phyloP scores from a whole-genome alignment of 1,140 invertebrate species.

The Trichonephila clavata region DNA sequence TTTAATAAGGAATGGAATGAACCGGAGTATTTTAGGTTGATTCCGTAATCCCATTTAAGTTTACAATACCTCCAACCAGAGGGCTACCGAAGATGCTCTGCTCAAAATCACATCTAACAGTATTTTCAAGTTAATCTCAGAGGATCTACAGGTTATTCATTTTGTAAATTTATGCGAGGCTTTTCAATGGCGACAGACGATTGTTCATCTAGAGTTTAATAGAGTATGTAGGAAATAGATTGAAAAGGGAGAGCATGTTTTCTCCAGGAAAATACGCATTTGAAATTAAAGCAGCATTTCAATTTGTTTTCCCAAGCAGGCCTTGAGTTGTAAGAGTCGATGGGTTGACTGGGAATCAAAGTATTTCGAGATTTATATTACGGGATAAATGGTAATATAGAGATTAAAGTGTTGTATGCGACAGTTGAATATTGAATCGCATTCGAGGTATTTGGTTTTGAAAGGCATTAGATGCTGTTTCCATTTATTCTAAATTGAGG shows the following conservation, averaged over 20 bases:
- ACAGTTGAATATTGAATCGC: background rate
- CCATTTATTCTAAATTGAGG: background rate
- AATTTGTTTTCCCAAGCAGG: background rate
- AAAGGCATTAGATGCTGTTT: background rate
- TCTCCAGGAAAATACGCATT: background rate
- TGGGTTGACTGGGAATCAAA: background rate
- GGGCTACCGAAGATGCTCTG: background rate
- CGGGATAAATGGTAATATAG: background rate
- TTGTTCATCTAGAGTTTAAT: background rate
- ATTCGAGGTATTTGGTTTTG: background rate
- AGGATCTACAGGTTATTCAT: constrained; percentile 35
- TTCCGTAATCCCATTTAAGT: constrained; percentile 5
- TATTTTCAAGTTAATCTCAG: constrained; percentile 4
- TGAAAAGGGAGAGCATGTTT: background rate
- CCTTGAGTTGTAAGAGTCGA: background rate
- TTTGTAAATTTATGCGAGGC: background rate
- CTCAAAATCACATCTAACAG: background rate
- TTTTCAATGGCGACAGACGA: background rate
- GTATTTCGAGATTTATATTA: background rate
- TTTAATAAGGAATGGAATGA: background rate
- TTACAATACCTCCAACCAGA: background rate
- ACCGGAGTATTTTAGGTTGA: background rate
- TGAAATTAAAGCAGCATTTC: constrained; percentile 20
- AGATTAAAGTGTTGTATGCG: background rate
- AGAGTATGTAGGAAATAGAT: background rate